phyloP scores from a whole-genome alignment of 2,888 invertebrate genomes.

The Dynastes grantii region DNA sequence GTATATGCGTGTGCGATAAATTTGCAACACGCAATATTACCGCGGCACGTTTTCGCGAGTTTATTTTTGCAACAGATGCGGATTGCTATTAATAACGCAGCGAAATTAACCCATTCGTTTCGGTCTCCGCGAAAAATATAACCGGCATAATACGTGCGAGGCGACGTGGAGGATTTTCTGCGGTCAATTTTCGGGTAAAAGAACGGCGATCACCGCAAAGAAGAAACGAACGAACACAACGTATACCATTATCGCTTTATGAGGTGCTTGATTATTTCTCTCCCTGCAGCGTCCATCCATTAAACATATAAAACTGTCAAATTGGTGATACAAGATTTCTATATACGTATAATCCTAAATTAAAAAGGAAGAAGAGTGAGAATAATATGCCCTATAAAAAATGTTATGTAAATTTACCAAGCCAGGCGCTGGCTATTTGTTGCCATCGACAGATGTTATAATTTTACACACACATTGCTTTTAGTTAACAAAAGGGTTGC shows the following conservation, averaged over 20 bases:
- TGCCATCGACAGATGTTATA: too few species aligned
- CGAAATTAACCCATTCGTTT: conserved; percentile 28
- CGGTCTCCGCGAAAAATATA: conserved; percentile 6
- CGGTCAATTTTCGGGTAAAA: not conserved
- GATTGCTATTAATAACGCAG: conserved; percentile 26
- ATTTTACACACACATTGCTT: too few species aligned
- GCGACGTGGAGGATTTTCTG: conserved; percentile 1
- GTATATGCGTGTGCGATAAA: conserved; percentile 4
- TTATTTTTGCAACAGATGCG: conserved; percentile 40
- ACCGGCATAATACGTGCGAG: conserved; percentile 3
- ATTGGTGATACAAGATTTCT: too few species aligned
- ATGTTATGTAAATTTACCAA: too few species aligned
- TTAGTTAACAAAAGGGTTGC: too few species aligned
- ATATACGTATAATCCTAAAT: too few species aligned
- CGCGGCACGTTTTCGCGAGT: conserved; percentile 30
- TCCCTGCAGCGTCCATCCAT: not conserved
- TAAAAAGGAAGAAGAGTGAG: too few species aligned
- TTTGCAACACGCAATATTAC: conserved; percentile 35
- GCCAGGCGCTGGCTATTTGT: too few species aligned
- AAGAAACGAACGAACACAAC: too few species aligned
- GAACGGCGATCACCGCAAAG: not conserved
- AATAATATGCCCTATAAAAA: too few species aligned
- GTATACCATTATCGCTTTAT: not conserved
- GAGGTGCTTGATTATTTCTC: not conserved
- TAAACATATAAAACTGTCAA: too few species aligned